These are phyloP conservation scores for Xiphophorus maculatus DNA, from an alignment of 2,113 vertebrate species.

Conservation along the genomic window DNA sequence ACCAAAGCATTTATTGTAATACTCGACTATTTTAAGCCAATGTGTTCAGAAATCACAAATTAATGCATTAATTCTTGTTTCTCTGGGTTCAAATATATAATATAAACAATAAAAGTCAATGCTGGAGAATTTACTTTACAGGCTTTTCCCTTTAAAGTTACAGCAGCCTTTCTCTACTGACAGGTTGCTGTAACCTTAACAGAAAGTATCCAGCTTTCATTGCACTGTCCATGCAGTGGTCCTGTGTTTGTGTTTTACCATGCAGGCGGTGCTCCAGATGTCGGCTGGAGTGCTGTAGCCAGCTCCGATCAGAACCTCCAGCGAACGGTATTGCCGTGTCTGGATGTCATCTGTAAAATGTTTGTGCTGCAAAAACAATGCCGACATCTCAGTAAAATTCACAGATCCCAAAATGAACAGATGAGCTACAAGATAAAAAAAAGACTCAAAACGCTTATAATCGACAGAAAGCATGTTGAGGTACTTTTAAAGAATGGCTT, in stretches of 20 bases:
- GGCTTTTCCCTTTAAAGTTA: too few species aligned
- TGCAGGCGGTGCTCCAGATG: constrained; percentile 98
- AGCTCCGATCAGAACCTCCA: constrained; percentile 93
- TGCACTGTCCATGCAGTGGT: too few species aligned
- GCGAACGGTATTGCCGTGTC: constrained; percentile 93
- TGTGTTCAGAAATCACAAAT: not conserved
- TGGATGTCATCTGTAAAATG: constrained; percentile 99
- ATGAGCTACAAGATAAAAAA: not conserved
- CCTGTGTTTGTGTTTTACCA: constrained; percentile 79
- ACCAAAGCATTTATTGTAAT: not conserved
- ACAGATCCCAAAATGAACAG: not conserved
- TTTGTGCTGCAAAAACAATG: constrained; percentile 84
- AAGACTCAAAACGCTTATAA: not conserved
- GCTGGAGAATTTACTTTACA: too few species aligned
- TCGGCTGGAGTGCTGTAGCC: constrained; percentile 96
- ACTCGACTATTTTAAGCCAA: not conserved
- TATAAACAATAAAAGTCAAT: not conserved
- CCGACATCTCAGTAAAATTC: not conserved
- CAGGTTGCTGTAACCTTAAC: not conserved
- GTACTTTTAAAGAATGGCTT: too few species aligned
- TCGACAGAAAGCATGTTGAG: not conserved
- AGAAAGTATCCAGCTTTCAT: not conserved
- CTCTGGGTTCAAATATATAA: not conserved
- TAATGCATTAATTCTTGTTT: not conserved
- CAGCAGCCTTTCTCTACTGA: too few species aligned